Percentiles rank a stretch among this genome's conserved stretches.
Evolutionary conservation across 2,888 invertebrate genomes (phyloP).

Genomic region (Campoplex nolae): DNA sequence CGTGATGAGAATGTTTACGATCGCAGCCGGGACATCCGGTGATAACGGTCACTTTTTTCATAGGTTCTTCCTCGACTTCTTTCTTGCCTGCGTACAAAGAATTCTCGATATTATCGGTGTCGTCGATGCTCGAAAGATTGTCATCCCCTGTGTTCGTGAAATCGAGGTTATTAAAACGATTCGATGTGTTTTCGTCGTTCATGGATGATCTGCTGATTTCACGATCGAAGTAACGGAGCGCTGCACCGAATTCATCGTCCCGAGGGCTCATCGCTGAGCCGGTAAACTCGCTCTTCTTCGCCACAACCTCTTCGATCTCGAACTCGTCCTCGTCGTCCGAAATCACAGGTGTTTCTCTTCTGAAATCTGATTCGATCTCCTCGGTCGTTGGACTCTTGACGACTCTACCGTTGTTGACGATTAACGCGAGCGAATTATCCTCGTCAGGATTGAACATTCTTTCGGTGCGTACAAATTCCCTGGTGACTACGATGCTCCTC

Average conservation of each 20-base stretch:
- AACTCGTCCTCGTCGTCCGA: slow-evolving; percentile 17
- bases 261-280: slow-evolving; percentile 6
- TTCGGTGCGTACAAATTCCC: slow-evolving; percentile 80
- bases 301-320: background rate
- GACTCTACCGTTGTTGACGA: slow-evolving; percentile 79
- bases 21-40: slow-evolving; percentile 79
- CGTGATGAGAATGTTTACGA: slow-evolving; percentile 66
- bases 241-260: slow-evolving; percentile 77
- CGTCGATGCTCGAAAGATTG: slow-evolving; percentile 2
- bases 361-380: slow-evolving; percentile 79
- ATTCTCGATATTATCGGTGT: slow-evolving; percentile 47
- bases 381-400: slow-evolving; percentile 78
- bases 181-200: slow-evolving; percentile 23
- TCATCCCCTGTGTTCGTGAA: slow-evolving; percentile 67
- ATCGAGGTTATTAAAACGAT: slow-evolving; percentile 38
- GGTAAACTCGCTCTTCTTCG: slow-evolving; percentile 11
- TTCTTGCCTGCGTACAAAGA: slow-evolving; percentile 74
- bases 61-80: slow-evolving; percentile 78
- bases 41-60: slow-evolving; percentile 76
- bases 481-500: slow-evolving; percentile 77
- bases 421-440: slow-evolving; percentile 80
- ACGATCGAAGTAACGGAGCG: slow-evolving; percentile 79
- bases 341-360: slow-evolving; percentile 71
- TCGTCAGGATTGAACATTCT: slow-evolving; percentile 79
- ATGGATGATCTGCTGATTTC: slow-evolving; percentile 65